Evolutionary conservation across 2,888 invertebrate species (phyloP), one percentile per base, ranked within the genome.

Genomic region (Micropterix aruncella): DNA sequence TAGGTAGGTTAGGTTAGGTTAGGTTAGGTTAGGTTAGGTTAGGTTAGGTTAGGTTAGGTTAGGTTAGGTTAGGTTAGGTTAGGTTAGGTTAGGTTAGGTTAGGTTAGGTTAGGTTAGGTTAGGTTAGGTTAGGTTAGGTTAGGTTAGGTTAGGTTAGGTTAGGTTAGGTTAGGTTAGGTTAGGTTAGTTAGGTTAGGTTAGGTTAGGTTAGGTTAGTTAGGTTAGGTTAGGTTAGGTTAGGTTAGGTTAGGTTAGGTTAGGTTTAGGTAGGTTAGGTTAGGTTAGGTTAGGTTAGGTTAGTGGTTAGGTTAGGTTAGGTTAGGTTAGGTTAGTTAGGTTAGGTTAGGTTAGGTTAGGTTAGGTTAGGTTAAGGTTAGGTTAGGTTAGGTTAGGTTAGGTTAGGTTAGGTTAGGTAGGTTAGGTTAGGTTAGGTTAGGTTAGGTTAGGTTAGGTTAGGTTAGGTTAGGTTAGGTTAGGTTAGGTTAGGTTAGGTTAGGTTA

Each of bases 51-150:
- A 38, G 15, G n/a, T 12, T 27, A 50, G 49, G 49, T 49, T 48
- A 49, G 51, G 51, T 51, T 49, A 49, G 51, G 51, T 51, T 49
- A 51, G 27, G 50, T 46, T 50, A 46, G 46, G 38, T 45, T 47
- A 45, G 46, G 12, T 5, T 15, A 38, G 38, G 12, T 38, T 14
- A 12, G 15, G 38, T 38, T 38, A 38, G 15, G 38, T 38, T 44
- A 44, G 44, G 44, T 44, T 44, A 44, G 44, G 44, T 44, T 44
- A 44, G 44, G 44, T 44, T 44, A 44, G 44, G 44, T 44, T 44
- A 37, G 49, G 48, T 52, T 48, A 47, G 50, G 49, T 50, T 48
- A 50, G 52, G 42, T 42, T 42, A 42, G 42, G 42, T 42, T 42
- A 42, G 42, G 42, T 42, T 42, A 42, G 42, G 42, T 42, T 42